Percentiles rank a stretch among this genome's conserved stretches.
These are phyloP conservation scores for Conus betulinus DNA, from an alignment of 1,140 invertebrate species.

Conservation along the genomic window DNA sequence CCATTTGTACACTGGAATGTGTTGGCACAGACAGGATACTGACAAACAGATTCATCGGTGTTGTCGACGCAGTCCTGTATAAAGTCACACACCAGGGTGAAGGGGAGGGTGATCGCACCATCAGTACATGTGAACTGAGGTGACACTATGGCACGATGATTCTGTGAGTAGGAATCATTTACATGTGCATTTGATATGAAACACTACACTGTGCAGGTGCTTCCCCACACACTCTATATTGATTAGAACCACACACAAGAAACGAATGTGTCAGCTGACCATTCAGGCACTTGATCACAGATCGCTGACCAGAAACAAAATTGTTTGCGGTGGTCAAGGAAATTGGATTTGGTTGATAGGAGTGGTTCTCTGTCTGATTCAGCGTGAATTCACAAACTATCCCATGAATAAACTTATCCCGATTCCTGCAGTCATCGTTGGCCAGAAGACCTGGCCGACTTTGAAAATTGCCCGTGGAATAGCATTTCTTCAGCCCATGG, in stretches of 20 bases:
- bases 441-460: too few relatives aligned
- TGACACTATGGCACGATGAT: not conserved
- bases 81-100: conserved; percentile 20
- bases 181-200: not conserved
- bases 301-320: too few relatives aligned
- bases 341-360: too few relatives aligned
- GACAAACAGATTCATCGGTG: not conserved
- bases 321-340: too few relatives aligned
- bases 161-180: not conserved
- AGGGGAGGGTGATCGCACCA: not conserved
- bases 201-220: not conserved
- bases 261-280: conserved; percentile 25
- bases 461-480: not conserved
- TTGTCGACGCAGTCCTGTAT: not conserved
- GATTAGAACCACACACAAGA: not conserved
- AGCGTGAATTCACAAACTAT: too few relatives aligned
- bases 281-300: not conserved
- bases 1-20: not conserved
- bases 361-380: too few relatives aligned
- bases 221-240: not conserved
- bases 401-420: too few relatives aligned
- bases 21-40: not conserved
- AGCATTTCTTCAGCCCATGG: not conserved
- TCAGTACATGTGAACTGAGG: not conserved
- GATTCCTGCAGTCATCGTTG: too few relatives aligned